Conservation (phyloP, 2,797 vertebrate genomes). For the Gephyroberyx darwinii region DNA sequence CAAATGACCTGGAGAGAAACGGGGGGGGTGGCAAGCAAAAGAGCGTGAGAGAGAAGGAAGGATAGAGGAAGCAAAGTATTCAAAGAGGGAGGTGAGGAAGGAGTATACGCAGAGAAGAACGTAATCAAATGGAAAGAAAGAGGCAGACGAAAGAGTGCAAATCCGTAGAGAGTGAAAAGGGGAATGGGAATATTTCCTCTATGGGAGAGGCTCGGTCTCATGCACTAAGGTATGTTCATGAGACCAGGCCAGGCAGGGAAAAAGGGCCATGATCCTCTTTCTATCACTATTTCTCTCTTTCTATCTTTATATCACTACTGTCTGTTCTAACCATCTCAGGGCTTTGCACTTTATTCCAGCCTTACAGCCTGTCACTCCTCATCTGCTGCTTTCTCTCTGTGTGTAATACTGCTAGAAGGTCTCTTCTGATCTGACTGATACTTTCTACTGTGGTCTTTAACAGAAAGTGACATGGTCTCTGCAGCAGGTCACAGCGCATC, state of each 20-base stretch:
- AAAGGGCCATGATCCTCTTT: slow-evolving; percentile 48
- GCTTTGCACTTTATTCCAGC: slow-evolving; percentile 16
- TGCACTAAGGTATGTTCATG: slow-evolving; percentile 5
- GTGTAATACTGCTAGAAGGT: not conserved
- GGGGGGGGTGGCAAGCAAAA: not conserved
- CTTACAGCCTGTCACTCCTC: slow-evolving; percentile 14
- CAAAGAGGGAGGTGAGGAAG: not conserved
- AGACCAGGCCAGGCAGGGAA: slow-evolving; percentile 27
- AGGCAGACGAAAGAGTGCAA: slow-evolving; percentile 13
- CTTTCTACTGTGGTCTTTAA: slow-evolving; percentile 2
- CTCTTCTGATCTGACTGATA: slow-evolving; percentile 1
- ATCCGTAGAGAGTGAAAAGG: slow-evolving; percentile 31
- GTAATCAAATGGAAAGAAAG: slow-evolving; percentile 24
- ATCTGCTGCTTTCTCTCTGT: not conserved
- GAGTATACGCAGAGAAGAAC: slow-evolving; percentile 21
- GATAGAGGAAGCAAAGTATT: slow-evolving; percentile 21
- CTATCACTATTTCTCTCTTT: not conserved
- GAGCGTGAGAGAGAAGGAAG: not conserved
- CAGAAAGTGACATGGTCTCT: no score
- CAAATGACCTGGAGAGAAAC: slow-evolving; percentile 18
- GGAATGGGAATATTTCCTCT: slow-evolving; percentile 29
- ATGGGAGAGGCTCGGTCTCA: slow-evolving; percentile 21
- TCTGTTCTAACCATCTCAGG: slow-evolving; percentile 10
- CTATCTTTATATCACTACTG: slow-evolving; percentile 18
- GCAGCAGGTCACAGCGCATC: not conserved